Percentiles rank a stretch among this genome's conserved stretches.
phyloP scores from a whole-genome alignment of 1,140 invertebrate species.

The Daktulosphaira vitifoliae region DNA sequence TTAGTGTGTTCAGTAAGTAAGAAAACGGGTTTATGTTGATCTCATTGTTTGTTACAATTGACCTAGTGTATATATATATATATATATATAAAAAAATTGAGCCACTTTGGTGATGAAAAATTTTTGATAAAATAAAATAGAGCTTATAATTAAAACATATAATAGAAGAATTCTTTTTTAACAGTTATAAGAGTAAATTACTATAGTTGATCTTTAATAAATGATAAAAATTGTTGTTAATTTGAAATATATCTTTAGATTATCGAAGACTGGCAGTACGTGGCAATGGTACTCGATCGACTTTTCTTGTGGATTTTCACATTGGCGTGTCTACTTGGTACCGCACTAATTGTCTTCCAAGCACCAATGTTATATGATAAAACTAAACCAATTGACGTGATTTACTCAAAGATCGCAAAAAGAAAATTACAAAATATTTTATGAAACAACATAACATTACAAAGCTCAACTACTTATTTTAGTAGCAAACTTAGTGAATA shows the following conservation, averaged over 20 bases:
- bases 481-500: slow-evolving; percentile 27
- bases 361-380: slow-evolving; percentile 93
- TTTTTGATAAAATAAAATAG: no score
- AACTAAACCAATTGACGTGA: slow-evolving; percentile 83
- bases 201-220: no score
- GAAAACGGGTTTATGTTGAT: no score
- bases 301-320: slow-evolving; percentile 97
- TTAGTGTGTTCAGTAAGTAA: no score
- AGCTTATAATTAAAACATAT: no score
- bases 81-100: no score
- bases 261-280: slow-evolving; percentile 98
- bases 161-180: no score
- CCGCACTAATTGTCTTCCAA: slow-evolving; percentile 84
- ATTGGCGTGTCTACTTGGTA: slow-evolving; percentile 83
- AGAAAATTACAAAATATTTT: slow-evolving; percentile 31
- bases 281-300: slow-evolving; percentile 92
- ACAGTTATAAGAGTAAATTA: no score
- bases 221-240: no score
- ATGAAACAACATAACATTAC: slow-evolving; percentile 23
- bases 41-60: no score
- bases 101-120: no score
- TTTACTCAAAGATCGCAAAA: slow-evolving; percentile 76
- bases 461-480: slow-evolving; percentile 28
- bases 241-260: slow-evolving; percentile 53
- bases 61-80: no score